Evolutionary conservation across 2,888 invertebrate genomes (phyloP).

Genomic region (Capitulum mitella): DNA sequence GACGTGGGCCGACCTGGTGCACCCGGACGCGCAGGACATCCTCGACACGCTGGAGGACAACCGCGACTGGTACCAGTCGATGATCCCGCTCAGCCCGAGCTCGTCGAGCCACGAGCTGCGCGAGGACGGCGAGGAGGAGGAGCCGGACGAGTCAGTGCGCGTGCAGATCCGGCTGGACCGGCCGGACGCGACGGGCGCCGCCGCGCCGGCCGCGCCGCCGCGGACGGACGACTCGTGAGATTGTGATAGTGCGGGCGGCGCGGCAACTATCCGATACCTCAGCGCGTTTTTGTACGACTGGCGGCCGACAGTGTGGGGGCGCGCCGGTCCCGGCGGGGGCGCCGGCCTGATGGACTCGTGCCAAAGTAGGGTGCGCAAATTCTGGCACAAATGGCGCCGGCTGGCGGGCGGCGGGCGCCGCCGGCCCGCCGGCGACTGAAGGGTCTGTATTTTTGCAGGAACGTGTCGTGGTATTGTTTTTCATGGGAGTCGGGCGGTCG

Average conservation of each 20-base stretch:
- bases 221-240: neutral
- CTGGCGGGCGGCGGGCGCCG: neutral
- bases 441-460: constrained; percentile 13
- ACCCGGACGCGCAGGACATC: constrained; percentile 97
- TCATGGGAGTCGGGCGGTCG: neutral
- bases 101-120: constrained; percentile 37
- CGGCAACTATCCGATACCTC: neutral
- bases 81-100: constrained; percentile 84
- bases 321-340: neutral
- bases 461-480: neutral
- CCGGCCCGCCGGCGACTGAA: neutral
- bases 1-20: constrained; percentile 98
- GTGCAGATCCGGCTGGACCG: constrained; percentile 9
- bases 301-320: neutral
- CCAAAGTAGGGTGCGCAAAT: constrained; percentile 15
- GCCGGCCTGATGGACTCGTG: neutral
- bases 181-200: neutral
- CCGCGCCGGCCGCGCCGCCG: neutral
- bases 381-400: neutral
- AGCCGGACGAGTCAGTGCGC: constrained; percentile 11
- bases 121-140: constrained; percentile 36
- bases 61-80: constrained; percentile 88
- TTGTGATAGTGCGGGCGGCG: neutral
- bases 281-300: neutral
- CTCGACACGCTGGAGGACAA: constrained; percentile 97